Evolutionary conservation across 2,113 vertebrate species (phyloP).

Genomic region (Microtus richardsoni): DNA sequence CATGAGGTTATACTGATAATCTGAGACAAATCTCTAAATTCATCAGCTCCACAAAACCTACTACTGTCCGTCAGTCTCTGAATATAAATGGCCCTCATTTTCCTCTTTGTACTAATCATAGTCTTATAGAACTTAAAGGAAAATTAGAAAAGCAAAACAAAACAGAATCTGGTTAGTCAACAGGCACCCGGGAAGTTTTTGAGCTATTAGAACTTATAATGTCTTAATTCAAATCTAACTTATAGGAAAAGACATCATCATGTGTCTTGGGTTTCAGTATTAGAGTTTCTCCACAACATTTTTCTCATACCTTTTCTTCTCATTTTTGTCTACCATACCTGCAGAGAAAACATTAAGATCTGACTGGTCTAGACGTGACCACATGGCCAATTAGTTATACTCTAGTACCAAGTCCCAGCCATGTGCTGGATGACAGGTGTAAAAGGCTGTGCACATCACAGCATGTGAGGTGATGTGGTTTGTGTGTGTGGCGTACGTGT

Average conservation of each 20-base stretch:
- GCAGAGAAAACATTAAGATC: not conserved
- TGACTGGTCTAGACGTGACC: not conserved
- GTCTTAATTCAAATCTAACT: not conserved
- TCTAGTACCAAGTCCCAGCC: not conserved
- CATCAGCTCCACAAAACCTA: not conserved
- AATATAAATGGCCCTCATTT: not conserved
- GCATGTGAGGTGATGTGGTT: not conserved
- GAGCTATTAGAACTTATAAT: slow-evolving; percentile 28
- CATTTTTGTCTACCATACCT: not conserved
- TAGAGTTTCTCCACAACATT: not conserved
- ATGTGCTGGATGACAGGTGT: not conserved
- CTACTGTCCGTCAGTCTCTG: not conserved
- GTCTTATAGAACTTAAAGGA: not conserved
- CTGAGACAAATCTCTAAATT: slow-evolving; percentile 48
- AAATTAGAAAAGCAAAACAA: slow-evolving; percentile 5
- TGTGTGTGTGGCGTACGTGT: not conserved
- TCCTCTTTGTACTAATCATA: not conserved
- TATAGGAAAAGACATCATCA: not conserved
- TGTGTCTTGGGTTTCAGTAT: slow-evolving; percentile 1
- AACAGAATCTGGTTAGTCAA: not conserved
- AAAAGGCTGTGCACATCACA: not conserved
- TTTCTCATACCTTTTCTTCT: not conserved
- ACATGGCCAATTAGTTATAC: not conserved
- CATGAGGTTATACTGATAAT: slow-evolving; percentile 9
- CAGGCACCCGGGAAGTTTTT: not conserved